Conservation (phyloP, 2,797 vertebrate genomes). For the Podargus strigoides region DNA sequence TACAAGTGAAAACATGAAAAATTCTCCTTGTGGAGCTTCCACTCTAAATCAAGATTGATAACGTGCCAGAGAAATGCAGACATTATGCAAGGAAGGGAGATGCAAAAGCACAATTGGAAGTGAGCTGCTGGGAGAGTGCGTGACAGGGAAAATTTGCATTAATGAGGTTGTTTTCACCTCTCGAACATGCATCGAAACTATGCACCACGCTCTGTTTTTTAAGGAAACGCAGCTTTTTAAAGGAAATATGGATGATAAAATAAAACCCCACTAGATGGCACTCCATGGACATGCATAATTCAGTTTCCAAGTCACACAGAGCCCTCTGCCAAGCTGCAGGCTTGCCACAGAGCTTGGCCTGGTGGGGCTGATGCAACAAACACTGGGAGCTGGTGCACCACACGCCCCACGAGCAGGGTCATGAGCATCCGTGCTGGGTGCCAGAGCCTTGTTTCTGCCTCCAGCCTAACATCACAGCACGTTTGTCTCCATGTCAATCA, state of each 20-base stretch:
- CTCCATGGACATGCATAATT: neutral
- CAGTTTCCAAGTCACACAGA: accelerated
- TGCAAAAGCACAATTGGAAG: neutral
- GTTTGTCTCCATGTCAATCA: accelerated
- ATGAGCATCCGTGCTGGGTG: accelerated
- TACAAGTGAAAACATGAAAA: neutral
- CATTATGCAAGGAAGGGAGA: neutral
- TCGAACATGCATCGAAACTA: neutral
- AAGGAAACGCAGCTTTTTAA: neutral
- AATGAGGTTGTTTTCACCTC: neutral
- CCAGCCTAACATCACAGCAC: accelerated
- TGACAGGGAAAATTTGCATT: neutral
- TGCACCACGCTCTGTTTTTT: accelerated
- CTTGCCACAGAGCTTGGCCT: neutral
- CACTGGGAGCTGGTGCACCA: neutral
- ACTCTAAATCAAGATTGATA: neutral
- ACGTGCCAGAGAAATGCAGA: neutral
- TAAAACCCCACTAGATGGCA: constrained; percentile 53
- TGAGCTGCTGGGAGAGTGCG: neutral
- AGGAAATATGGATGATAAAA: accelerated
- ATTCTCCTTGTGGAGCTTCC: neutral
- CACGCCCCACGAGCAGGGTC: accelerated
- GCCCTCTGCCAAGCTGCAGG: neutral
- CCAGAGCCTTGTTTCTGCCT: neutral
- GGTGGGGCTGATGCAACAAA: neutral